These are phyloP conservation scores for Zoroaster sp. DNA, from an alignment of 53 echinoderm and acorn worm genomes.

Conservation along the genomic window DNA sequence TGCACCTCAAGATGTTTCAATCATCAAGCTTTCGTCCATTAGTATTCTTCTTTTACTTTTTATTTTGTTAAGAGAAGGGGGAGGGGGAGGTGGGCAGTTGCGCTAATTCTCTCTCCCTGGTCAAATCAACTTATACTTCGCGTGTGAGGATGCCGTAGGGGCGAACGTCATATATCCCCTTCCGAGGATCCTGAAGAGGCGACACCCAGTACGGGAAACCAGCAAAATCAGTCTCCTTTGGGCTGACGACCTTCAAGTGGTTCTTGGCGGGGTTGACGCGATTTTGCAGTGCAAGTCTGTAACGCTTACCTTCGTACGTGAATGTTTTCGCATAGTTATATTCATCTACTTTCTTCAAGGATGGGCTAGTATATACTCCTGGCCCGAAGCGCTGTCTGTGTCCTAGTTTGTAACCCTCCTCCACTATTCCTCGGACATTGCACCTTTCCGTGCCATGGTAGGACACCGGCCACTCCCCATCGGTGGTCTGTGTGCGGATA, in stretches of 20 bases:
- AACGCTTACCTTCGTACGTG: conserved; percentile 7
- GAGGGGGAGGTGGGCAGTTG: no score
- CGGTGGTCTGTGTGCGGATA: background rate
- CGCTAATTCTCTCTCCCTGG: no score
- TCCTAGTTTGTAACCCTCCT: background rate
- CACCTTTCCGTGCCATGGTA: conserved; percentile 23
- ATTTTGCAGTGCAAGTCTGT: conserved; percentile 36
- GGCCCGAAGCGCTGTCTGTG: background rate
- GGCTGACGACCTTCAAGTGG: background rate
- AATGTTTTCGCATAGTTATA: conserved; percentile 1
- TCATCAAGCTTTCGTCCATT: no score
- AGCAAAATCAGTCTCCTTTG: background rate
- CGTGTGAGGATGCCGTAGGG: conserved; percentile 37
- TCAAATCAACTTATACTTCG: no score
- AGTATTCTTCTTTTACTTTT: no score
- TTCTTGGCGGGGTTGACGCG: background rate
- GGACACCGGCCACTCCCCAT: conserved; percentile 41
- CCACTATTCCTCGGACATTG: background rate
- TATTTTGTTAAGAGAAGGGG: no score
- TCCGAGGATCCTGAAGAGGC: conserved; percentile 2
- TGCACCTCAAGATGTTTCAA: no score
- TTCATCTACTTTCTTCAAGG: background rate
- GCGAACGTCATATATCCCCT: background rate
- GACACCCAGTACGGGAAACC: conserved; percentile 48
- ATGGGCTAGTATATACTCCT: conserved; percentile 28